Conservation (phyloP, 2,113 vertebrate genomes). For the Oreochromis spilurus region DNA sequence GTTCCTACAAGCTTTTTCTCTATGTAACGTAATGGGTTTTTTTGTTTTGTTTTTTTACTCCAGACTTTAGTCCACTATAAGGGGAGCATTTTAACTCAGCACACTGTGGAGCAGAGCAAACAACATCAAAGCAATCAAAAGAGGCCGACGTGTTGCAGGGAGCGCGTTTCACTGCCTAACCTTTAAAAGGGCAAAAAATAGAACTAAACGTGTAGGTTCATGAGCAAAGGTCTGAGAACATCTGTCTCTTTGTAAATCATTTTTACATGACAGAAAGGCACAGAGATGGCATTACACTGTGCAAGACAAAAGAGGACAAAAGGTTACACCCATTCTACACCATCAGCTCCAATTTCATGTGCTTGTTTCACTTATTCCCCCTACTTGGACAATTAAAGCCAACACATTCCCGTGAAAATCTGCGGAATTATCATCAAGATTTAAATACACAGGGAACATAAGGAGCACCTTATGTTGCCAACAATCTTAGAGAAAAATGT, state of each 20-base stretch:
- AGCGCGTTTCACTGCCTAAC: constrained; percentile 55
- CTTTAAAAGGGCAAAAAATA: constrained; percentile 66
- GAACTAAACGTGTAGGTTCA: constrained; percentile 55
- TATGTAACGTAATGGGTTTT: not conserved
- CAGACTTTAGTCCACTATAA: not conserved
- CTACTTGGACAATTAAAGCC: constrained; percentile 24
- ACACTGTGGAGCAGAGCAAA: not conserved
- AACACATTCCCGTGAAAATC: not conserved
- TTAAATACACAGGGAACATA: not conserved
- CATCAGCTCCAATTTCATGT: constrained; percentile 37
- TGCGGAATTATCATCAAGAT: not conserved
- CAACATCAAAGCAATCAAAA: constrained; percentile 10
- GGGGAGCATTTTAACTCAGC: not conserved
- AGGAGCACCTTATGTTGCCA: not conserved
- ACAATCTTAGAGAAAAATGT: not conserved
- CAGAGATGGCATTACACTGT: constrained; percentile 41
- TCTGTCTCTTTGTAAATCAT: constrained; percentile 72
- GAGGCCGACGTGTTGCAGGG: not conserved
- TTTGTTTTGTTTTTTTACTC: not conserved
- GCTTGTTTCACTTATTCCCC: constrained; percentile 26
- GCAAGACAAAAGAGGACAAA: constrained; percentile 66
- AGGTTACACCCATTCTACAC: constrained; percentile 48
- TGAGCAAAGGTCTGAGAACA: constrained; percentile 60
- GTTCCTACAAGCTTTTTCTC: not conserved
- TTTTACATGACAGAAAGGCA: constrained; percentile 59